Evolutionary conservation across 1,140 invertebrate genomes (phyloP), one percentile per base, ranked within the genome.

Genomic region (Metopolophium dirhodum): DNA sequence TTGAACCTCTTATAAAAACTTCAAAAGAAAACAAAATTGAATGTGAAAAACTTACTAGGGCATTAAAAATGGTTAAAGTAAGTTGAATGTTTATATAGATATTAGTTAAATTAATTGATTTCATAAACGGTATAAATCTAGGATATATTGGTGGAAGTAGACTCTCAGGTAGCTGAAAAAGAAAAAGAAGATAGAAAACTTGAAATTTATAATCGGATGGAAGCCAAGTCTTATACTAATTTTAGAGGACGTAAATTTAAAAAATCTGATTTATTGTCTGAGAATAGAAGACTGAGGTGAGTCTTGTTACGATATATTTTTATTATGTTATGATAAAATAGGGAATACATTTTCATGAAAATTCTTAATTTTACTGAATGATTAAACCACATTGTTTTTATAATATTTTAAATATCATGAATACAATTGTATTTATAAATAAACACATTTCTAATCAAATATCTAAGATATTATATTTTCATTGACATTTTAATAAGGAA

Each of bases 181-280:
- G 98, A 99, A 95, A 96, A 98, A 94, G 97, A 98, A 94, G 97
- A 98, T 95, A 95, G 98, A 45, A 98, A 99, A 94, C 95, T 99
- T 94, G 98, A 99, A 95, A 99, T 99, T 94, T 99, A 98, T 95
- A 97, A 98, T 95, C 97, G 97, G 94, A 97, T 99, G 87, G 99
- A 99, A 95, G 97, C 98, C 7, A 99, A 99, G 95, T 99, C 98
- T 0, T 98, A 97, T 94, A 97, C 98, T 1, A 96, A 96, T 35
- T 98, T 98, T 95, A 97, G 97, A 92, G 97, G 97, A 54, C 96
- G 96, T 94, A 99, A 99, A 95, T 99, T 99, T 95, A 99, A 98
- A 95, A 99, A 99, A 95, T 98, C 98, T n/a, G 98, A 99, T 95
- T 97, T 99, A 94, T 95, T 99, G 85, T 96, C 97, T 91, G 97